Base-by-base conservation (phyloP, 2,888 invertebrate genomes). In the Hypercompe scribonia region DNA sequence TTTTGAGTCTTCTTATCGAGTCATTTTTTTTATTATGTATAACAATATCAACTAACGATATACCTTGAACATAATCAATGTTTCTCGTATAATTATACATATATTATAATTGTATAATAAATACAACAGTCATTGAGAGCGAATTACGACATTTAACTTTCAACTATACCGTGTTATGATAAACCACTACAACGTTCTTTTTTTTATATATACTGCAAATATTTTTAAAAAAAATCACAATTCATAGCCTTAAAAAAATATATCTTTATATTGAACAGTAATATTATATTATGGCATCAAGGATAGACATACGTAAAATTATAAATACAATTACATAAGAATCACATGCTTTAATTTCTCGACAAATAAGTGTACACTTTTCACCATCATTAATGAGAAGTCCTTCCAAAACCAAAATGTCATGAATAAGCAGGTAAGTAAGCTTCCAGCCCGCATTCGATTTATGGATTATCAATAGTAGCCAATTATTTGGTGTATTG, bases 261-360 rank as follows among this genome's bases (percentile, higher is more conserved):
- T 31, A 31, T 31, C 39, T 21, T 33, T 33, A 67, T 46, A 2
- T 65, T 33, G 33, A 67, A n/a, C 33, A 67, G 33, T n/a, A 67
- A 24, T 33, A 46, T 24, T 46, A 11, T 34, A 54, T 10, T 34
- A 68, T 68, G 68, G 68, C 54, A 68, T 68, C 15, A 24, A n/a
- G 8, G 34, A 34, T 11, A 50, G 34, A 68, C n/a, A 34, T 34
- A 68, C 42, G 18, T 65, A 39, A 33, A 34, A 54, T n/a, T n/a
- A 13, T 54, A 68, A 33, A 68, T 13, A 34, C 34, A 50, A 50
- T 54, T 24, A 34, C 34, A 28, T 39, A 28, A 65, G 31, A 31
- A 39, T 58, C 3, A 65, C 21, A 65, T 28, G 28, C 15, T 39
- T 28, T 28, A 28, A 28, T 66, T 18, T 66, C 11, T 31, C 28